Base-by-base conservation (phyloP, 2,113 vertebrate genomes). In the Zeus faber region DNA sequence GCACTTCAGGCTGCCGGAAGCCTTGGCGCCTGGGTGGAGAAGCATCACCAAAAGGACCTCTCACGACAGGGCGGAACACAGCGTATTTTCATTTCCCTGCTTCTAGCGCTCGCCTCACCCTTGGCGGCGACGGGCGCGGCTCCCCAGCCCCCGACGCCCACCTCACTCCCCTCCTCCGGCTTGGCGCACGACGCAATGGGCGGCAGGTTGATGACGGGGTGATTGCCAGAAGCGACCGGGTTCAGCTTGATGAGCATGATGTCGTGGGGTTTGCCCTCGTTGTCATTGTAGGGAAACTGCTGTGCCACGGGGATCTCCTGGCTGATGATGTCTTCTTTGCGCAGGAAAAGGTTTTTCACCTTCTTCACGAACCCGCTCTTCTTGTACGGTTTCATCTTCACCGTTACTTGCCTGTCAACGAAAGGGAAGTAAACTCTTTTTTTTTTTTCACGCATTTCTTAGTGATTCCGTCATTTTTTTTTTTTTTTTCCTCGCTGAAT, bases 241-340 rank as follows among this genome's bases (percentile, higher is more conserved):
- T 25, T 24, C 1, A 47, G 45, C 16, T 47, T 47, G 4, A 47
- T 47, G 45, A 47, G 45, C 45, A 47, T 47, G 23, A 47, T 26
- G 14, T 47, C 22, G 5, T 47, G 23, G 8, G 11, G 2, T 1
- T 46, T 23, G 2, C 6, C 40, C 3, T 21, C 17, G 2, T 47
- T 11, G 1, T 7, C 44, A 6, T 22, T 13, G 22, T 23, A 47
- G 45, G 14, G 3, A 16, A 25, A 47, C 22, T 47, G 45, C 23
- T 47, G 45, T n/a, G 14, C n/a, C 7, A 25, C 14, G 1, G 0
- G 2, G 7, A 47, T 26, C 1, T 25, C 23, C 23, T 47, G 45
- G 4, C 2, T 6, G 2, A 25, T 26, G 39, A 16, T 7, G 14
- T 43, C 2, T 43, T 6, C 6, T 1, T 40, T 16, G 11, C 13